Evolutionary conservation across 30 jellyfish, hydroid and myxozoan species (phyloP).

Genomic region (Clytia hemisphaerica): DNA sequence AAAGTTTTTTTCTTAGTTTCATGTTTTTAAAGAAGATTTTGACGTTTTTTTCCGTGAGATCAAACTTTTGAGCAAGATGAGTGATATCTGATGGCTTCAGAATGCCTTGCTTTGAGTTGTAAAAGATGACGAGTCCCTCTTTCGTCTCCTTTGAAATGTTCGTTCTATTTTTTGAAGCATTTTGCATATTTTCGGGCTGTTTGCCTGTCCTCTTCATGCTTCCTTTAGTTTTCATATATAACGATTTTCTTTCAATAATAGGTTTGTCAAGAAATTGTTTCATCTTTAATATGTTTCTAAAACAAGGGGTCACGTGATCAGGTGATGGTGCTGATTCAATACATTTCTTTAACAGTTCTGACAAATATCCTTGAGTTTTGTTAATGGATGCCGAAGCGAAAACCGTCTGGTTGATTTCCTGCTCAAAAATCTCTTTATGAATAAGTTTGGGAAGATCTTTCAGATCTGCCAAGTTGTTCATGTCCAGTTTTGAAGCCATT

Average conservation of each 20-base stretch:
- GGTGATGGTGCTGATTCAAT: too few relatives aligned
- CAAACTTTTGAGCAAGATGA: conserved; percentile 29
- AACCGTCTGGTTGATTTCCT: conserved; percentile 71
- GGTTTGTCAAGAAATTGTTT: conserved; percentile 42
- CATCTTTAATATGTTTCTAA: conserved; percentile 42
- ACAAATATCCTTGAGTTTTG: conserved; percentile 85
- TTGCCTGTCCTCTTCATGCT: too few relatives aligned
- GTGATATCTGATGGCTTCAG: conserved; percentile 31
- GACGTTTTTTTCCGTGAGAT: conserved; percentile 31
- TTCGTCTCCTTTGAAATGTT: conserved; percentile 33
- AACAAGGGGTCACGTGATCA: conserved; percentile 32
- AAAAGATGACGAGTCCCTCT: conserved; percentile 24
- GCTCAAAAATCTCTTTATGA: conserved; percentile 41
- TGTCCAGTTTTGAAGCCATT: too few relatives aligned
- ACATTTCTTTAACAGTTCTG: conserved; percentile 65
- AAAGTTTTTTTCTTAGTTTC: conserved; percentile 54
- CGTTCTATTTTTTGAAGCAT: conserved; percentile 51
- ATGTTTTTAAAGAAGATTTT: conserved; percentile 61
- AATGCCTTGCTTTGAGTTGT: conserved; percentile 18
- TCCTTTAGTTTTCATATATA: conserved; percentile 18
- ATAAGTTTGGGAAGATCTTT: conserved; percentile 37
- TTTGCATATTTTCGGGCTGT: conserved; percentile 1
- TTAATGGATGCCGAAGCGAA: conserved; percentile 66
- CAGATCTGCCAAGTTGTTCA: too few relatives aligned
- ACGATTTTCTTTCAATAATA: conserved; percentile 28